phyloP scores from a whole-genome alignment of 2,888 invertebrate species.

The Cosmopolites sordidus region DNA sequence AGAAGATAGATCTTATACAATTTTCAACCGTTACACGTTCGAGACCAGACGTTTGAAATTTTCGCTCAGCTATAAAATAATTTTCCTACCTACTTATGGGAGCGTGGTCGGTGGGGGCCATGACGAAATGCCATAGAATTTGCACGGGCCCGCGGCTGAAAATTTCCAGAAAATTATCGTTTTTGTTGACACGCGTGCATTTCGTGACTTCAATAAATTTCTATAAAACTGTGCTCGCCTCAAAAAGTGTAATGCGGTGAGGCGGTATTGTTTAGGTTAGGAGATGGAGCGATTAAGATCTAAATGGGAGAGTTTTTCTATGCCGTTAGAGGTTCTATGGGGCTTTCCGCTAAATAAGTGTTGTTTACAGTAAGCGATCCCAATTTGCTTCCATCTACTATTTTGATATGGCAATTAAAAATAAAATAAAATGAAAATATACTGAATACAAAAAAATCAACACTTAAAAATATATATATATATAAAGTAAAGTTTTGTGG shows the following conservation, averaged over 20 bases:
- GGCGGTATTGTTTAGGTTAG: background rate
- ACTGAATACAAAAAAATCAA: no score
- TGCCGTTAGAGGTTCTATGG: no score
- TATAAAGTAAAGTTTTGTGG: no score
- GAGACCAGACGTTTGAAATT: slow-evolving; percentile 4
- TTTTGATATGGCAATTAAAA: no score
- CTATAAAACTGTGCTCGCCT: background rate
- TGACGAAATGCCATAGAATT: slow-evolving; percentile 23
- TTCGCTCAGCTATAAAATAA: slow-evolving; percentile 8
- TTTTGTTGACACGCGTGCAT: slow-evolving; percentile 23
- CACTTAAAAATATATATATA: no score
- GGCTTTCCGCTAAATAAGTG: no score
- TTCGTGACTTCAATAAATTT: slow-evolving; percentile 15
- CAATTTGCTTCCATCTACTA: no score
- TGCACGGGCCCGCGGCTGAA: slow-evolving; percentile 15
- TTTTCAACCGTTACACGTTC: slow-evolving; percentile 21
- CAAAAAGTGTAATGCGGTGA: background rate
- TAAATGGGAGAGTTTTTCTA: no score
- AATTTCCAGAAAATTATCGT: slow-evolving; percentile 21
- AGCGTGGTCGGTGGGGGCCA: slow-evolving; percentile 14
- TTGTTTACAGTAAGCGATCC: no score
- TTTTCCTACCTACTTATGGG: slow-evolving; percentile 19
- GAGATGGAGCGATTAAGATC: no score
- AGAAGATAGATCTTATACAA: slow-evolving; percentile 3
- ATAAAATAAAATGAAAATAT: no score